Evolutionary conservation across 2,113 vertebrate species (phyloP), one percentile per base, ranked within the genome.

Genomic region (Takifugu flavidus): DNA sequence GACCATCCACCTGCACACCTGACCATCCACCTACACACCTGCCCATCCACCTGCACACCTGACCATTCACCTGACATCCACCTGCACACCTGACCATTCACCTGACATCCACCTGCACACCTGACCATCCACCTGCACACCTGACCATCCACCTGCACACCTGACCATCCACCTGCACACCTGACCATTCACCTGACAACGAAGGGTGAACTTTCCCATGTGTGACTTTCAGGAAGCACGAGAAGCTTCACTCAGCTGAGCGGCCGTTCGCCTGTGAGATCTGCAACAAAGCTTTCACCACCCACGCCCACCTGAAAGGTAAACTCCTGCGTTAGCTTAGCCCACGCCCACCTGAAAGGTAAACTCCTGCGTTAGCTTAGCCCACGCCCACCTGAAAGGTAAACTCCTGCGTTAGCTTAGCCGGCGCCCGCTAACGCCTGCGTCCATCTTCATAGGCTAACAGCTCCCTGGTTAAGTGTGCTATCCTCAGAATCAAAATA

Each of bases 251-350:
- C 70, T 98, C 96, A 0, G 97, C 97, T 0, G 97, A 98, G 52
- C 87, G 97, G 49, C 97, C 97, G 0, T 99, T 98, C 50, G 93
- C 95, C 52, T 99, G 97, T 44, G 96, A 98, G 77, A 98, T 98
- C 91, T 99, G 97, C 78, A 93, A 92, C 10, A 99, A 99, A 86
- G 97, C 95, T 5, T 99, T 98, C 75, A 99, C 96, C 61, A 98
- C 96, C 0, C 97, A 98, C 57, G 96, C 97, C 66, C 97, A 99
- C 76, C 89, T 99, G 65, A 99, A 98, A 77, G 97, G 85, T 86
- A 86, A 50, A 47, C 44, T 15, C 14, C 8, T n/a, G 46, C 2
- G 46, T 25, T 53, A 20, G 47, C 34, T 54, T 13, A 34, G 7
- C n/a, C 49, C 26, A 1, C 11, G 26, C 29, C 13, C 25, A 11